Conservation (phyloP, 2,888 invertebrate genomes). For the Cheiracanthium punctorium region DNA sequence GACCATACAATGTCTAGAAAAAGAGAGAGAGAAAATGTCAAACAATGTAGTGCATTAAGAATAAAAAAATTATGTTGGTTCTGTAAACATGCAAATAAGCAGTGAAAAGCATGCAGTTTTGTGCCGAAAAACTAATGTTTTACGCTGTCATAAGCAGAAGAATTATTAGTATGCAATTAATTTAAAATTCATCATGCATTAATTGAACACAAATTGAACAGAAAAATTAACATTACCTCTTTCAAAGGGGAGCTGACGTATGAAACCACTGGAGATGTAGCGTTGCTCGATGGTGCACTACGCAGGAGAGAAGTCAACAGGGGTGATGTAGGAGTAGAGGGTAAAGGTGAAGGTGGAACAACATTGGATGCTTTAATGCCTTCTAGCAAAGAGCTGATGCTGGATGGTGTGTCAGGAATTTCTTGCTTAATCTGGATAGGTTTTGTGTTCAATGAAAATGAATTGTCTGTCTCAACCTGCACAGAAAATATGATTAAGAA, state of each 20-base stretch:
- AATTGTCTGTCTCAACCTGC: conserved; percentile 19
- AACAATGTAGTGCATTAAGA: too few species aligned
- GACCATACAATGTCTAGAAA: too few species aligned
- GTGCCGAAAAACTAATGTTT: neutral
- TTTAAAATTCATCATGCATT: neutral
- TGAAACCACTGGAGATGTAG: conserved; percentile 22
- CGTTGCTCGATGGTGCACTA: conserved; percentile 79
- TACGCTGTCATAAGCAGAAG: neutral
- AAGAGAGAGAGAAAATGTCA: too few species aligned
- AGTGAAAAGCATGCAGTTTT: neutral
- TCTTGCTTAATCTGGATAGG: conserved; percentile 32
- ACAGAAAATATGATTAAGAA: neutral
- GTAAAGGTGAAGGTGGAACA: neutral
- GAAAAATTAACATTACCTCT: conserved; percentile 32
- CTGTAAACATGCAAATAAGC: neutral
- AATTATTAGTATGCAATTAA: neutral
- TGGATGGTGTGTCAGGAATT: conserved; percentile 12
- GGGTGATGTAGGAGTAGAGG: conserved; percentile 78
- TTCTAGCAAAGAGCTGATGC: conserved; percentile 43
- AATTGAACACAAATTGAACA: neutral
- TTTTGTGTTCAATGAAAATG: conserved; percentile 6
- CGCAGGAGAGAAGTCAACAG: conserved; percentile 88
- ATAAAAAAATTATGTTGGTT: too few species aligned
- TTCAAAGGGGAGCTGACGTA: conserved; percentile 43
- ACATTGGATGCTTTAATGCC: conserved; percentile 3